Conservation (phyloP, 2,797 vertebrate species). For the Octomys mimax region DNA sequence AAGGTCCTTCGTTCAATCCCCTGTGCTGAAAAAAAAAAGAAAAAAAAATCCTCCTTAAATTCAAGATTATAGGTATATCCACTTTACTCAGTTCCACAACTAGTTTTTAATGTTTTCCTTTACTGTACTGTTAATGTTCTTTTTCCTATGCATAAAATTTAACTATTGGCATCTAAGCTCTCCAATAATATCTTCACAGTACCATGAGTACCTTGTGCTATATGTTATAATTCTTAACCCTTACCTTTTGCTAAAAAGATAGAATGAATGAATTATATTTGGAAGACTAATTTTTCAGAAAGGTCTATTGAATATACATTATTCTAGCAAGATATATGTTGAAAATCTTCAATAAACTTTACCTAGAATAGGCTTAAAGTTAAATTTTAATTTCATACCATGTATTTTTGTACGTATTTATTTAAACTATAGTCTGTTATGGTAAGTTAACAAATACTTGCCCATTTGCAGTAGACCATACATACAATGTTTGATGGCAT, state of each 20-base stretch:
- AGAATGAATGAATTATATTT: not conserved
- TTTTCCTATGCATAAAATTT: not conserved
- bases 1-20: not conserved
- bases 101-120: not conserved
- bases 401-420: not conserved
- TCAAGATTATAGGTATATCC: not conserved
- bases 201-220: not conserved
- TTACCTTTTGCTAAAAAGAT: not conserved
- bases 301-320: not conserved
- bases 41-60: not conserved
- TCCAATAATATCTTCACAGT: not conserved
- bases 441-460: not conserved
- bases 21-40: too few species aligned
- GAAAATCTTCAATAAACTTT: not conserved
- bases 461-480: not conserved
- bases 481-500: not conserved
- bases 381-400: not conserved
- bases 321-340: not conserved
- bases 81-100: not conserved
- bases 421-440: not conserved
- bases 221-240: not conserved
- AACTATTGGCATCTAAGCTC: not conserved
- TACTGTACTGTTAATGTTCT: not conserved
- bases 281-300: not conserved
- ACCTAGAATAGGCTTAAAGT: not conserved